Evolutionary conservation across 2,888 invertebrate genomes (phyloP), one percentile per base, ranked within the genome.

Genomic region (Axea sp.): DNA sequence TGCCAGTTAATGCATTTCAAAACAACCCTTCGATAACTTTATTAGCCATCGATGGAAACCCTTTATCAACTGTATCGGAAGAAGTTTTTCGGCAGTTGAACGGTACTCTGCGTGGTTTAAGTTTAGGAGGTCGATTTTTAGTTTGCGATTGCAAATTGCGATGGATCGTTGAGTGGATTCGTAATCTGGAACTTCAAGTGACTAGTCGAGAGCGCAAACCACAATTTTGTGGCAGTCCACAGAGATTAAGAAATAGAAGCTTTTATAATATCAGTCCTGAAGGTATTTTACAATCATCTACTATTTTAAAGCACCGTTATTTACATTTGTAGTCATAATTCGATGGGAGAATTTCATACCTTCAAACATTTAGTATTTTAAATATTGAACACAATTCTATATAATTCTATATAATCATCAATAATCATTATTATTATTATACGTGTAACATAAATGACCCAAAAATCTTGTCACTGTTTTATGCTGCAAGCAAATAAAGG

Each of bases 151-250:
- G 97, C 86, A 92, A 93, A 64, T 88, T 97, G 41, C 91, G 93
- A 4, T 97, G 97, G 97, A 93, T 96, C 67, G 93, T 95, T 69
- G 93, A 96, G 83, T 97, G 96, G 97, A 96, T 96, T 78, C 91
- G 93, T 51, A 93, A 93, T 76, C 93, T 93, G 7, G 96, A 96
- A 85, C 89, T 97, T 30, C 96, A 97, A 90, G 96, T 97, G 11
- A 96, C 96, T 6, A 96, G 96, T 75, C 91, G 96, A 33, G 97
- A 97, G 88, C 90, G 96, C 80, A 96, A 95, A 87, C 96, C 96
- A 3, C 96, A 97, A 87, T 97, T 96, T 87, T 97, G 96, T 83
- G 96, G 96, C 7, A 92, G 92, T 77, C 97, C 97, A 0, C 89
- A 92, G 0, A 90, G 92, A 75, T 93, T 96, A 81, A 91, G 94